These are phyloP conservation scores for Lithobius niger DNA, from an alignment of 1,140 invertebrate species.

Conservation along the genomic window DNA sequence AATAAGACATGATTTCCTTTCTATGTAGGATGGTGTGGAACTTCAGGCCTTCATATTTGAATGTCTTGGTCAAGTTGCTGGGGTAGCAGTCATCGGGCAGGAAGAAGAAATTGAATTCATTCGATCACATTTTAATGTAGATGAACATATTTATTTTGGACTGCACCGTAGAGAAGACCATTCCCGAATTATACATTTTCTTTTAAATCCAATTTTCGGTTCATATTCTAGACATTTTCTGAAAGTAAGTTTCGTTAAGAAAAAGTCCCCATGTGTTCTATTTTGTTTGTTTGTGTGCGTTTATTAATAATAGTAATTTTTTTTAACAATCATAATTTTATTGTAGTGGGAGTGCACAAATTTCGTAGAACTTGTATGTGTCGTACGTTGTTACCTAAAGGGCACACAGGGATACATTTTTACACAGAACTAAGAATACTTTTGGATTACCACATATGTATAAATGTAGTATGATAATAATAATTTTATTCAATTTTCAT, in stretches of 20 bases:
- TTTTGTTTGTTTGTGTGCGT: too few relatives aligned
- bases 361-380: too few relatives aligned
- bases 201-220: conserved; percentile 42
- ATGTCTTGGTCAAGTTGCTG: conserved; percentile 29
- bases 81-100: conserved; percentile 30
- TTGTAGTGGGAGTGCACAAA: too few relatives aligned
- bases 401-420: too few relatives aligned
- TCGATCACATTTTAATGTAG: conserved; percentile 38
- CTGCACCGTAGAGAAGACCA: conserved; percentile 34
- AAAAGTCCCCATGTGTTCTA: background rate
- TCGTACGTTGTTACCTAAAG: too few relatives aligned
- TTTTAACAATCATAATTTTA: too few relatives aligned
- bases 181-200: conserved; percentile 37
- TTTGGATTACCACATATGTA: too few relatives aligned
- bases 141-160: conserved; percentile 37
- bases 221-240: conserved; percentile 41
- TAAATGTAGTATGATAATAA: too few relatives aligned
- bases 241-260: conserved; percentile 19
- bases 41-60: conserved; percentile 36
- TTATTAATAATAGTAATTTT: too few relatives aligned
- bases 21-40: conserved; percentile 25
- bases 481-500: too few relatives aligned
- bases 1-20: conserved; percentile 10
- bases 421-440: too few relatives aligned
- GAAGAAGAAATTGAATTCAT: conserved; percentile 37